Evolutionary conservation across 2,113 vertebrate species (phyloP).

Genomic region (Meleagris gallopavo): DNA sequence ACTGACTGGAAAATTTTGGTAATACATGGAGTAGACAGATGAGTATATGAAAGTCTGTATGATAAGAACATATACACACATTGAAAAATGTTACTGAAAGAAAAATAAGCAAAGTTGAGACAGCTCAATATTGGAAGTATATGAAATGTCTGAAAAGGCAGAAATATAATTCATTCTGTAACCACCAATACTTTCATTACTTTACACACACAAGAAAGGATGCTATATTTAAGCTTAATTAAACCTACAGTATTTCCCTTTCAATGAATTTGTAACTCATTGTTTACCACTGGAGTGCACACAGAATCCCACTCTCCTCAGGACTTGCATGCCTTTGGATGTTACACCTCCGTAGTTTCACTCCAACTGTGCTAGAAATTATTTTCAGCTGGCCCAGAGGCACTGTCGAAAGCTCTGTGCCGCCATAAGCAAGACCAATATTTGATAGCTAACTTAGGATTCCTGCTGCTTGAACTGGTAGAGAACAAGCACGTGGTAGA

Average conservation of each 20-base stretch:
- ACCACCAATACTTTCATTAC: neutral
- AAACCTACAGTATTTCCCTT: neutral
- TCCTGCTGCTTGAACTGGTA: conserved; percentile 69
- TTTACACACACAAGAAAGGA: neutral
- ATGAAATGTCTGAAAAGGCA: neutral
- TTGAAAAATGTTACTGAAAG: neutral
- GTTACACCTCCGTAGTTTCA: conserved; percentile 55
- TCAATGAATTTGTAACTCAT: conserved; percentile 21
- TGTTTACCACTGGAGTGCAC: conserved; percentile 49
- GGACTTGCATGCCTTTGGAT: conserved; percentile 47
- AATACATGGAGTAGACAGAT: neutral
- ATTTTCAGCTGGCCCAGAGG: conserved; percentile 69
- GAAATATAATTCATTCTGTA: neutral
- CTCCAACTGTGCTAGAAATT: conserved; percentile 66
- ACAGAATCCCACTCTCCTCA: conserved; percentile 18
- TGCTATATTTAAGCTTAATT: conserved; percentile 14
- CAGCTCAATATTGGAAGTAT: neutral
- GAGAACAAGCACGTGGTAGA: conserved; percentile 72
- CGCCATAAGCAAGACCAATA: conserved; percentile 60
- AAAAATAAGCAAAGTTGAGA: neutral
- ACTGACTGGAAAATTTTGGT: neutral
- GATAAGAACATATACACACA: neutral
- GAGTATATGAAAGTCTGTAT: neutral
- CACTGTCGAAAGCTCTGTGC: conserved; percentile 33
- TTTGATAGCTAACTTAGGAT: conserved; percentile 67